Evolutionary conservation across 2,113 vertebrate species (phyloP).

Genomic region (Oreotrochilus melanogaster): DNA sequence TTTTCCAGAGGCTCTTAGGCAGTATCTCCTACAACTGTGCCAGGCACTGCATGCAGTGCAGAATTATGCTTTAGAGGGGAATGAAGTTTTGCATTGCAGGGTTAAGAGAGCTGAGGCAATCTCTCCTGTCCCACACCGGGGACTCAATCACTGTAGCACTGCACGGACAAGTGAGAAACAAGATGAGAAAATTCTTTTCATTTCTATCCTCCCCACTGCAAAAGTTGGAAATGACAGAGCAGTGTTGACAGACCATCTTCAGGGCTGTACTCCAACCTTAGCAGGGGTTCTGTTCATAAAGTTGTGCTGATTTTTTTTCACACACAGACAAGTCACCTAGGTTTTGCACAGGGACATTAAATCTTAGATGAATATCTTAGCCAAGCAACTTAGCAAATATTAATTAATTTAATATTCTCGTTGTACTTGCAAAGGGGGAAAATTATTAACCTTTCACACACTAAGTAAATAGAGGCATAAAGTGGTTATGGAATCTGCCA

Average conservation of each 20-base stretch:
- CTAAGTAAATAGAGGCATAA: background rate
- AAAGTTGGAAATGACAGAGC: background rate
- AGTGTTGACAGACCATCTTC: background rate
- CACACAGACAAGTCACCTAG: background rate
- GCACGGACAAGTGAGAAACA: background rate
- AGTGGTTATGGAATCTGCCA: background rate
- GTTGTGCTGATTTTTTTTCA: background rate
- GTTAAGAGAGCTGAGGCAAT: background rate
- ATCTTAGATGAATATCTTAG: background rate
- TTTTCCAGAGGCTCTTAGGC: background rate
- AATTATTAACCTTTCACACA: background rate
- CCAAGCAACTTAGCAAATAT: background rate
- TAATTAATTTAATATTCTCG: background rate
- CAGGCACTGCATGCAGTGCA: background rate
- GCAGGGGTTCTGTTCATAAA: background rate
- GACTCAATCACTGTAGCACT: background rate
- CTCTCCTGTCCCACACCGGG: background rate
- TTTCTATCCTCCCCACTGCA: fast-evolving
- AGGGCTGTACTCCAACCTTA: background rate
- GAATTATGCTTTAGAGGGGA: background rate
- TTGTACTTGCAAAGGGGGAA: background rate
- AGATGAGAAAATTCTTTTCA: background rate
- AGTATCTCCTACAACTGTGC: background rate
- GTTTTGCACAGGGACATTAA: background rate
- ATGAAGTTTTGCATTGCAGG: background rate